Evolutionary conservation across 2,113 vertebrate species (phyloP).

Genomic region (Pedetes capensis): DNA sequence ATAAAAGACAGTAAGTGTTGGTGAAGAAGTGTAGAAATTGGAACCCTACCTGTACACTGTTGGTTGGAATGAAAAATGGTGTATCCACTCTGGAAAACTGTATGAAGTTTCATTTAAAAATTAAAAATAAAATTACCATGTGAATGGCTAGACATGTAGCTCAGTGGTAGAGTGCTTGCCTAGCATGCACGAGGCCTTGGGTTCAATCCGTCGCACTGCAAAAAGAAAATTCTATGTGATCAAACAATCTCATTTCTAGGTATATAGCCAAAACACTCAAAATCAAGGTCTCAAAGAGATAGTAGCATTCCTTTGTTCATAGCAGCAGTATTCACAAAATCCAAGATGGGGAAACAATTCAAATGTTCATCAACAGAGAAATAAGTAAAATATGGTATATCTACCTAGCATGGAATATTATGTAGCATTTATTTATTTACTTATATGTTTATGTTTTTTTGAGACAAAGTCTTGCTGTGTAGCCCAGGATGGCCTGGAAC

Average conservation of each 20-base stretch:
- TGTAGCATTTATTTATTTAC: no score
- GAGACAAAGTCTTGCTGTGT: no score
- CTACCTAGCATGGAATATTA: no score
- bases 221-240: not conserved
- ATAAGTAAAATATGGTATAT: not conserved
- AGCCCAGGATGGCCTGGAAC: no score
- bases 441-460: no score
- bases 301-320: not conserved
- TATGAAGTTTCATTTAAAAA: not conserved
- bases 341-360: not conserved
- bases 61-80: not conserved
- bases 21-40: not conserved
- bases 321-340: not conserved
- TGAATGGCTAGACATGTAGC: no score
- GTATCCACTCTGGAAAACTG: not conserved
- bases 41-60: not conserved
- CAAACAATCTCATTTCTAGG: not conserved
- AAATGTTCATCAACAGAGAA: not conserved
- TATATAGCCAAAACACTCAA: not conserved
- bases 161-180: no score
- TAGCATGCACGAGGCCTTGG: no score
- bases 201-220: no score
- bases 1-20: not conserved
- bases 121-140: not conserved
- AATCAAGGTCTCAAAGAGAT: not conserved